phyloP scores from a whole-genome alignment of 2,113 vertebrate species.

The Lynx canadensis region DNA sequence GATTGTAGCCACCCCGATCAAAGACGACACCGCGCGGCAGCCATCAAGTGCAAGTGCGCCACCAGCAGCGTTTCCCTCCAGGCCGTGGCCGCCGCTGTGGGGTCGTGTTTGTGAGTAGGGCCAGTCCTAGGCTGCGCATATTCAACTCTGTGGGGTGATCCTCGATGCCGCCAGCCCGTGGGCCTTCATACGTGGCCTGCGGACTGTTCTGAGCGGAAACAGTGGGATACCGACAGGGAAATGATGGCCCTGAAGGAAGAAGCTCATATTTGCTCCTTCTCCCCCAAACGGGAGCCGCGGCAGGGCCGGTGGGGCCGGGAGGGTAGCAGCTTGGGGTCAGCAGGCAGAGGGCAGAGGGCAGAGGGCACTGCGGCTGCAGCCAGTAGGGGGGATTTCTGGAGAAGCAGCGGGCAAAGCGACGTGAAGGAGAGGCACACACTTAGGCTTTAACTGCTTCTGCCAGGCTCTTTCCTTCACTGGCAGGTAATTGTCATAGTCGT shows the following conservation, averaged over 20 bases:
- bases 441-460: not conserved
- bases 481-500: not conserved
- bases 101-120: accelerated
- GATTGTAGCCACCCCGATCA: too few relatives aligned
- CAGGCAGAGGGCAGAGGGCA: too few relatives aligned
- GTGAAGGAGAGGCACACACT: not conserved
- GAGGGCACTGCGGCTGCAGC: accelerated
- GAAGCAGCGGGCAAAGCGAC: not conserved
- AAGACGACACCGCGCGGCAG: too few relatives aligned
- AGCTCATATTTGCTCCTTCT: accelerated
- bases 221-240: not conserved
- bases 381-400: accelerated
- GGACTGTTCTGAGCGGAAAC: not conserved
- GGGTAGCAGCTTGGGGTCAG: not conserved
- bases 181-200: too few relatives aligned
- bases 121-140: accelerated
- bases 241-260: not conserved
- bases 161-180: accelerated
- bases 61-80: too few relatives aligned
- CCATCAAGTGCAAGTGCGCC: too few relatives aligned
- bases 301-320: not conserved
- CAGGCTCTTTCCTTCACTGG: not conserved
- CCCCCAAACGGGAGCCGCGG: not conserved
- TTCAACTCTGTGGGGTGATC: not conserved
- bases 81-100: accelerated